A percentile compares a stretch with the other conserved stretches of the same genome.
Conservation (phyloP, 1,140 invertebrate species). For the Homalodisca vitripennis region DNA sequence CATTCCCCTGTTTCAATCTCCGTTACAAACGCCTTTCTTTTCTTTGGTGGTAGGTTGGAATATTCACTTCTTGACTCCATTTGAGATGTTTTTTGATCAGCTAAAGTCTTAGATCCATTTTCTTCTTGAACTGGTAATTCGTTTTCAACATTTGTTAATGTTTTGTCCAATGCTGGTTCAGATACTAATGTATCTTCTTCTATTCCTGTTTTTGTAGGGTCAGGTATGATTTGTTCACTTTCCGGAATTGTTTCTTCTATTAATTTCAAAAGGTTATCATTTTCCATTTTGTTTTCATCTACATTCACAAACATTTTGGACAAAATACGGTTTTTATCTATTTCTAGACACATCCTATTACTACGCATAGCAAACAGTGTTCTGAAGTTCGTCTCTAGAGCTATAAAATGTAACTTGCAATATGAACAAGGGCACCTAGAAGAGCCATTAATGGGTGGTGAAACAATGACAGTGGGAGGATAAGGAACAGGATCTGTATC, state of each 20-base stretch:
- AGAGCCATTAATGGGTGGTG: not conserved
- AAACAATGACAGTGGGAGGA: not conserved
- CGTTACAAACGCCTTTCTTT: not conserved
- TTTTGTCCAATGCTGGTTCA: too few relatives aligned
- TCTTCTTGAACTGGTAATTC: too few relatives aligned
- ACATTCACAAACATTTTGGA: too few relatives aligned
- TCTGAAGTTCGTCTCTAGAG: not conserved
- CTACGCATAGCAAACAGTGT: not conserved
- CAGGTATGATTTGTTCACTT: too few relatives aligned
- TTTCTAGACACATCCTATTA: not conserved
- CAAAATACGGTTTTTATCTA: not conserved
- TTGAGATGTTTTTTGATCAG: too few relatives aligned
- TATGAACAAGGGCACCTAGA: not conserved
- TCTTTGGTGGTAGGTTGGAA: not conserved
- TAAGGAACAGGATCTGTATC: not conserved
- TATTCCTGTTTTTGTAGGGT: too few relatives aligned
- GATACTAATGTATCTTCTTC: too few relatives aligned
- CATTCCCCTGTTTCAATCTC: not conserved
- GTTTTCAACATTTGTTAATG: too few relatives aligned
- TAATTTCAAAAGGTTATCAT: not conserved
- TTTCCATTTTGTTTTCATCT: not conserved
- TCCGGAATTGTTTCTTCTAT: not conserved
- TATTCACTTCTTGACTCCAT: not conserved
- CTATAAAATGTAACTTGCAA: not conserved
- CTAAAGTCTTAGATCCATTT: too few relatives aligned